A percentile compares a stretch with the other conserved stretches of the same genome.
Conservation (phyloP, 2,888 invertebrate genomes). For the Orchesellides sinensis region DNA sequence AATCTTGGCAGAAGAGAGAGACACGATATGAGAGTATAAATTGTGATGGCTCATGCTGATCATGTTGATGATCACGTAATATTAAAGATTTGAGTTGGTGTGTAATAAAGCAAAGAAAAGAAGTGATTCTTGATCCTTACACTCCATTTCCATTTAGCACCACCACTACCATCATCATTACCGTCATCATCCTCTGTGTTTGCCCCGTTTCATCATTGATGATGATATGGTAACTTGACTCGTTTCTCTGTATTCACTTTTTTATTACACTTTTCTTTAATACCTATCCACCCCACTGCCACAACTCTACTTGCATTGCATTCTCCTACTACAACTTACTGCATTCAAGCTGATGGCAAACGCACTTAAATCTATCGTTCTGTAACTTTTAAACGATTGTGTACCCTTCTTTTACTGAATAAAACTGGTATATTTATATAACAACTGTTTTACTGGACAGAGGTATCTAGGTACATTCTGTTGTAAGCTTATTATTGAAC, state of each 20-base stretch:
- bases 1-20: slow-evolving; percentile 32
- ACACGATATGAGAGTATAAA: slow-evolving; percentile 20
- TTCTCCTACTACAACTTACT: no score
- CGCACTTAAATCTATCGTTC: no score
- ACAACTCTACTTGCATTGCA: no score
- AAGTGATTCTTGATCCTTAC: slow-evolving; percentile 56
- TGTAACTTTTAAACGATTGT: no score
- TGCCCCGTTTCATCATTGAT: neutral
- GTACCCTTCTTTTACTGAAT: no score
- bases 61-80: slow-evolving; percentile 41
- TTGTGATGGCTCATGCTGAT: slow-evolving; percentile 28
- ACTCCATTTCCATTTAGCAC: slow-evolving; percentile 56
- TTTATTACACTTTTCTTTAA: slow-evolving; percentile 18
- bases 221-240: slow-evolving; percentile 19
- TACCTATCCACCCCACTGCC: no score
- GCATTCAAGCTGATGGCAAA: no score
- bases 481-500: no score
- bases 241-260: slow-evolving; percentile 1
- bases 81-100: slow-evolving; percentile 11
- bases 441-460: no score
- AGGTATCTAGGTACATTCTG: no score
- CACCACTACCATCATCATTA: slow-evolving; percentile 18
- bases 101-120: slow-evolving; percentile 21
- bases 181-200: slow-evolving; percentile 12
- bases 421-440: no score